phyloP scores from a whole-genome alignment of 23 tunicate species.

The Trididemnum clinides region DNA sequence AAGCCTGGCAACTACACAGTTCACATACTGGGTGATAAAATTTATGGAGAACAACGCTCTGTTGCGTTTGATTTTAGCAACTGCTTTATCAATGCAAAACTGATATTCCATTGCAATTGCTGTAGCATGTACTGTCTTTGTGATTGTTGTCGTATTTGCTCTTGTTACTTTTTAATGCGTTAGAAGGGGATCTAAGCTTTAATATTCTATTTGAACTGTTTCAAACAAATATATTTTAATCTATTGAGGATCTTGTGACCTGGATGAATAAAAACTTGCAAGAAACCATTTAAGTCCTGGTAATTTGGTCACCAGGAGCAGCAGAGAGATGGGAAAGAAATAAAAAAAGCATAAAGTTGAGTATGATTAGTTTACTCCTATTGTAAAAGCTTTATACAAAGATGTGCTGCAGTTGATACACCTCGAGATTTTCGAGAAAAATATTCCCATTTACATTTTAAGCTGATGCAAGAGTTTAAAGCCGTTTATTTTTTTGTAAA shows the following conservation, averaged over 20 bases:
- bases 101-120: neutral
- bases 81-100: neutral
- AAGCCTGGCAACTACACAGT: neutral
- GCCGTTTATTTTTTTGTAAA: slow-evolving; percentile 48
- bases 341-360: neutral
- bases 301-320: slow-evolving; percentile 78
- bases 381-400: slow-evolving; percentile 35
- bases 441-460: slow-evolving; percentile 12
- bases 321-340: slow-evolving; percentile 7
- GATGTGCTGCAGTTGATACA: slow-evolving; percentile 31
- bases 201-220: slow-evolving; percentile 53
- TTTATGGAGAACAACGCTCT: neutral
- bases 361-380: slow-evolving; percentile 60
- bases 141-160: neutral
- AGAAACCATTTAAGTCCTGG: slow-evolving; percentile 46
- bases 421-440: slow-evolving; percentile 36
- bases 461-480: slow-evolving; percentile 64
- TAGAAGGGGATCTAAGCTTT: slow-evolving; percentile 57
- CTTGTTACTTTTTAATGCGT: neutral
- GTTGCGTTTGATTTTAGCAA: neutral
- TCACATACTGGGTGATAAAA: neutral
- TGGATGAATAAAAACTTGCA: slow-evolving; percentile 56
- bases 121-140: neutral
- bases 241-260: neutral
- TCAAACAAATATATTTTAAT: slow-evolving; percentile 22